Evolutionary conservation across 2,797 vertebrate genomes (phyloP).

Genomic region (Danio albolineatus): DNA sequence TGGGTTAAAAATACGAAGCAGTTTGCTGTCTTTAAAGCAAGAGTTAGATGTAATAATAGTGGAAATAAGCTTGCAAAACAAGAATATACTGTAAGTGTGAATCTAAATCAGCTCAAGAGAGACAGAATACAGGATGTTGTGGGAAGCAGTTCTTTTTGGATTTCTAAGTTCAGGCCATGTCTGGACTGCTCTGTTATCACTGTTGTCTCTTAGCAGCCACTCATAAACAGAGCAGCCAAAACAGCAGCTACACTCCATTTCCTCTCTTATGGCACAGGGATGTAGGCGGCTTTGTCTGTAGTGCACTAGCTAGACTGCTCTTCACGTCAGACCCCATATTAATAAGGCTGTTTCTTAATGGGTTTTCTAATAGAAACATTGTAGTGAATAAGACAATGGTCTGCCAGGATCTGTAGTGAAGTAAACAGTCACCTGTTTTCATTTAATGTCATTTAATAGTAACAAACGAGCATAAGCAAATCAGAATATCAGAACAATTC

Average conservation of each 20-base stretch:
- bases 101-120: not conserved
- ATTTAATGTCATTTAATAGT: no score
- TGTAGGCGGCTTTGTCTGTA: slow-evolving; percentile 30
- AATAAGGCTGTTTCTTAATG: not conserved
- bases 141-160: not conserved
- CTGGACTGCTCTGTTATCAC: slow-evolving; percentile 41
- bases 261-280: slow-evolving; percentile 21
- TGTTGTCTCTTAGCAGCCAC: slow-evolving; percentile 51
- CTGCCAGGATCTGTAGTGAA: not conserved
- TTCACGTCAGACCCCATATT: not conserved
- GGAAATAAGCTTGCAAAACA: not conserved
- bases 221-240: slow-evolving; percentile 50
- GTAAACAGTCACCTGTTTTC: not conserved
- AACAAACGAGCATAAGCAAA: no score
- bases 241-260: slow-evolving; percentile 28
- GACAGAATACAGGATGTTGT: not conserved
- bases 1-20: no score
- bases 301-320: not conserved
- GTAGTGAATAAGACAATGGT: not conserved
- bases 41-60: not conserved
- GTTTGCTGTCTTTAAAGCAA: not conserved
- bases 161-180: slow-evolving; percentile 10
- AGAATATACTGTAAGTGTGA: not conserved
- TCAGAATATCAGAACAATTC: no score
- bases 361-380: not conserved